A percentile compares a stretch with the other conserved stretches of the same genome.
Evolutionary conservation across 2,797 vertebrate genomes (phyloP).

Genomic region (Selene dorsalis): DNA sequence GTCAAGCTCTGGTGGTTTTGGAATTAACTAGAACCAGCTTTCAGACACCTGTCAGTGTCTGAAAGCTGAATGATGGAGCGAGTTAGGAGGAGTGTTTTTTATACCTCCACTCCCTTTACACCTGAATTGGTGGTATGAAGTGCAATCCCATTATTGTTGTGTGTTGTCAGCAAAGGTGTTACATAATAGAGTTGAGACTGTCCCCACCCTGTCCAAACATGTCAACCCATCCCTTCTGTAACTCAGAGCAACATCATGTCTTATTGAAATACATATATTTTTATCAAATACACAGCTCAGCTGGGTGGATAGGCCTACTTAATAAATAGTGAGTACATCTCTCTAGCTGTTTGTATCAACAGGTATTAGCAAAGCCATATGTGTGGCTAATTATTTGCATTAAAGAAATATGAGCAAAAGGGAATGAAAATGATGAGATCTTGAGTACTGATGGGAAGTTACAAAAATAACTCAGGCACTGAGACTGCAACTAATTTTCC

Average conservation of each 20-base stretch:
- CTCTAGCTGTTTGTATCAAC: neutral
- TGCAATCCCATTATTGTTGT: slow-evolving; percentile 3
- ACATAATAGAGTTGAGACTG: neutral
- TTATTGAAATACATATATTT: neutral
- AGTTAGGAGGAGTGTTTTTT: too few relatives aligned
- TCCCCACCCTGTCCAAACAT: neutral
- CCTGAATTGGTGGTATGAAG: too few relatives aligned
- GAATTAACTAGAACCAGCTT: too few relatives aligned
- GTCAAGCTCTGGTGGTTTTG: slow-evolving; percentile 72
- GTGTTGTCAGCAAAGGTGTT: slow-evolving; percentile 22
- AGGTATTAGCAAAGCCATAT: neutral
- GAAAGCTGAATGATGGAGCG: too few relatives aligned
- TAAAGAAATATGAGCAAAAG: neutral
- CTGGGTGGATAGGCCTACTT: neutral
- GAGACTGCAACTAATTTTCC: neutral
- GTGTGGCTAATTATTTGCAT: slow-evolving; percentile 12
- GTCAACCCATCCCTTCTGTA: neutral
- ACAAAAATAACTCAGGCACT: neutral
- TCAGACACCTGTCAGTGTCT: too few relatives aligned
- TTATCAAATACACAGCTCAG: neutral
- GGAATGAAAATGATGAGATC: too few relatives aligned
- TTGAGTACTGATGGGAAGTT: neutral
- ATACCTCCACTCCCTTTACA: too few relatives aligned
- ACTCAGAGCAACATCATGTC: neutral
- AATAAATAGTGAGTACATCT: too few relatives aligned